Base-by-base conservation (phyloP, 2,797 vertebrate genomes). In the Ciconia nigra region DNA sequence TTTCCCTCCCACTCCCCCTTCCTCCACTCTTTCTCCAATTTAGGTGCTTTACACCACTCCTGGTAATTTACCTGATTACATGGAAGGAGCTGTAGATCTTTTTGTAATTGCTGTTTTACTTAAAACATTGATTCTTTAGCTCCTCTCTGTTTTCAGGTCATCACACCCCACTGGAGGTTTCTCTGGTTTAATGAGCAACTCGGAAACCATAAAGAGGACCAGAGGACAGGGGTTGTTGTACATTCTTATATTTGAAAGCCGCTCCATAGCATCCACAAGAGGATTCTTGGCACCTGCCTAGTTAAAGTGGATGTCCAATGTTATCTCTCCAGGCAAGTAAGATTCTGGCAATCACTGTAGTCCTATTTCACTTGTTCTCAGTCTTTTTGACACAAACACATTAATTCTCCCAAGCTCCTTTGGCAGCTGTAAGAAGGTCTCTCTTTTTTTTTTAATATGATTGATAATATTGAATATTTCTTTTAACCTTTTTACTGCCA, bases 21-120 rank as follows among this genome's bases (percentile, higher is more conserved):
- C 55, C 55, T 91, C 78, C 46, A 52, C 54, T 91, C 71, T 81
- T 95, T 72, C 74, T 96, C 84, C 74, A n/a, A 65, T 83, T 80
- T 74, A 91, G 89, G 86, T 94, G 79, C 83, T 92, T 95, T 90
- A 85, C 5, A 12, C 84, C 42, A 63, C 58, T 93, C 70, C 57
- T 94, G 65, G 28, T 83, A 87, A 90, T 96, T 91, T 97, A 87
- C 91, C 87, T 63, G 90, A 93, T 94, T 94, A 74, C 76, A 59
- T 44, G 92, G 77, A 96, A 95, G 66, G 57, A 92, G 71, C 89
- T 71, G 90, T 90, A 93, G 92, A 78, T 96, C 52, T 91, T 96
- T 85, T 83, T 89, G 83, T 91, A 95, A 94, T 96, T 93, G 94
- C 59, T 83, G 74, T 78, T 97, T 94, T 91, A 93, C 79, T 91